Base-by-base conservation (phyloP, 2,888 invertebrate species). In the Troglohyphantes excavatus region DNA sequence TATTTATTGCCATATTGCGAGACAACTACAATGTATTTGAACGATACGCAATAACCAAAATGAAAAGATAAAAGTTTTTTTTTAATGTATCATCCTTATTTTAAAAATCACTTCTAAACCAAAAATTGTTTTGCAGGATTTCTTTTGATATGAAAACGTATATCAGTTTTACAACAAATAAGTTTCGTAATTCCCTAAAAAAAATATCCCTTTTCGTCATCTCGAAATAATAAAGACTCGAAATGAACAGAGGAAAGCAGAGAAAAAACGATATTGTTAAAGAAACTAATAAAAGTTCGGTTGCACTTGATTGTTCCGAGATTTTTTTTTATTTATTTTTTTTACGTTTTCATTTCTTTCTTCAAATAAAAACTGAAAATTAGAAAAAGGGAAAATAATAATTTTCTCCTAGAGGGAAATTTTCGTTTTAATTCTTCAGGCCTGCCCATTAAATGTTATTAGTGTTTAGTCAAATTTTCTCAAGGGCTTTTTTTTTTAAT, bases 401-500 rank as follows among this genome's bases (percentile, higher is more conserved):
- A 59, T 76, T 76, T 76, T 46, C 68, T 27, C 29, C 73, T 17
- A 11, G 1, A 23, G 19, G 29, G 72, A 82, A 72, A 70, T 82
- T 72, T 72, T 70, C 82, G 70, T 82, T 82, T 82, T 82, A 82
- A 82, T 82, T 82, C 72, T 61, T 39, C 72, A 39, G 82, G 61
- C 72, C 61, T 82, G 70, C 70, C 72, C 82, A 82, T 82, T 82
- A 82, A 82, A 82, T 70, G 68, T 82, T 82, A 82, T 82, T 82
- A 70, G 70, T 82, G 82, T 82, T 82, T 82, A 81, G 81, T 81
- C 81, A 81, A 53, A 68, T 82, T 82, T 82, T 68, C 68, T 81
- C 68, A 68, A 53, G 53, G 46, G 26, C 72, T 72, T 46, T 72
- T 70, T 70, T 26, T 29, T 53, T 72, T 29, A 23, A 39, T 46